Percentiles rank a stretch among this genome's conserved stretches.
Conservation (phyloP, 2,888 invertebrate species). For the Xanthia togata region DNA sequence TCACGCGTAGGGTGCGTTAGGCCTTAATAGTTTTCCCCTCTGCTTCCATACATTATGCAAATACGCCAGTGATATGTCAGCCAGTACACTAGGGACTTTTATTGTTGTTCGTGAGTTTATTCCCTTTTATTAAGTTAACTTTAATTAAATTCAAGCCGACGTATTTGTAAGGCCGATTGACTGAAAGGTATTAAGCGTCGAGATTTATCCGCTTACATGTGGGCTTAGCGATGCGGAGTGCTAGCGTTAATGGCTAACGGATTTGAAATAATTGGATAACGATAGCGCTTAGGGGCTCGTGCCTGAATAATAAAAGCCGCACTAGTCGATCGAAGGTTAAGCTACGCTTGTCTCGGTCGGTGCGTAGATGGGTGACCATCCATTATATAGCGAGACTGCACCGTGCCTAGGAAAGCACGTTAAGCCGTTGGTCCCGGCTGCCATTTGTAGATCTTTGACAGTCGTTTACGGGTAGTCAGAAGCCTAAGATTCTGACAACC, state of each 20-base stretch:
- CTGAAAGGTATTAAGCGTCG: conserved; percentile 85
- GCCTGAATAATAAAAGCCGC: not conserved
- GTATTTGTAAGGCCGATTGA: conserved; percentile 88
- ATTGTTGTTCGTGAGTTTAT: conserved; percentile 89
- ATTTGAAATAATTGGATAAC: conserved; percentile 60
- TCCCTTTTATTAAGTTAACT: conserved; percentile 90
- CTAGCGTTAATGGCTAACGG: conserved; percentile 63
- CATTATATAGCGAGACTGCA: not conserved
- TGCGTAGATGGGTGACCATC: not conserved
- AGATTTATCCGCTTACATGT: conserved; percentile 86
- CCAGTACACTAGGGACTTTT: conserved; percentile 88
- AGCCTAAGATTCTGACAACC: not conserved
- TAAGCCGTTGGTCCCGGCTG: not conserved
- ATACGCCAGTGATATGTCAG: conserved; percentile 90
- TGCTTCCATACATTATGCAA: conserved; percentile 89
- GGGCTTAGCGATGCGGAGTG: conserved; percentile 72
- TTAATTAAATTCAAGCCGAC: conserved; percentile 89
- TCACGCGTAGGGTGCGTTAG: conserved; percentile 85
- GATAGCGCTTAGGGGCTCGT: conserved; percentile 8
- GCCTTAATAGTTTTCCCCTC: conserved; percentile 89
- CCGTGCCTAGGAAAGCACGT: not conserved
- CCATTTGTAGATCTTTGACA: not conserved
- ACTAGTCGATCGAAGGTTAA: not conserved
- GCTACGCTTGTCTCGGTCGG: not conserved
- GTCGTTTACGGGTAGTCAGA: not conserved